These are phyloP conservation scores for Heliconius melpomene DNA, from an alignment of 1,140 invertebrate genomes.

Conservation along the genomic window DNA sequence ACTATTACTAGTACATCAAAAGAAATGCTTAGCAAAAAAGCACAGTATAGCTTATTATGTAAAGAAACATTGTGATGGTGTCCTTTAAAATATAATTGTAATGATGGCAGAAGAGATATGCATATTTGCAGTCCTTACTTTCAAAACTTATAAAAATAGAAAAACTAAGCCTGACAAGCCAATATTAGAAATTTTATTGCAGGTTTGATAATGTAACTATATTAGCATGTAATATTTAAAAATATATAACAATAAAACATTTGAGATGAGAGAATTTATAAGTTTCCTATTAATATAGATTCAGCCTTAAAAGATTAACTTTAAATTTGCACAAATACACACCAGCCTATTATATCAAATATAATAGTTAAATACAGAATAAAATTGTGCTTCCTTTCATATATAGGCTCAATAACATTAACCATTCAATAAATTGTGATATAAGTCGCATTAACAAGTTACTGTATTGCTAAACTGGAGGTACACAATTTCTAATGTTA, in stretches of 20 bases:
- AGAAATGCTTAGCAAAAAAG: constrained; percentile 40
- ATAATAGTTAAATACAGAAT: constrained; percentile 27
- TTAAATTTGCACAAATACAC: constrained; percentile 19
- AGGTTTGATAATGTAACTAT: not conserved
- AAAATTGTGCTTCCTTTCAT: constrained; percentile 46
- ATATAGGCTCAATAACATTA: constrained; percentile 38
- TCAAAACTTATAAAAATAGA: constrained; percentile 14
- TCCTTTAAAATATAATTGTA: constrained; percentile 17
- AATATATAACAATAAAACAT: constrained; percentile 6
- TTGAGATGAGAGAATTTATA: constrained; percentile 14
- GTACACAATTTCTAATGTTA: constrained; percentile 48
- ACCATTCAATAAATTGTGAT: constrained; percentile 33
- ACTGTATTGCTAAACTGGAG: constrained; percentile 47
- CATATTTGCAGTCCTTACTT: not conserved
- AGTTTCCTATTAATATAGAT: constrained; percentile 21
- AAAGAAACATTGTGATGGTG: constrained; percentile 53
- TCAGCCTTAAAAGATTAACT: constrained; percentile 29
- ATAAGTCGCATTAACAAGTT: constrained; percentile 42
- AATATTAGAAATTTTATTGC: not conserved
- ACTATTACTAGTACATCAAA: constrained; percentile 18
- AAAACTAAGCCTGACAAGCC: not conserved
- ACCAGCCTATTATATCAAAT: constrained; percentile 30
- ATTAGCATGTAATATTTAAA: constrained; percentile 8
- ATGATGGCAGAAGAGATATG: constrained; percentile 6
- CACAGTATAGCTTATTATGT: constrained; percentile 38